phyloP scores from a whole-genome alignment of 2,888 invertebrate species.

The Papilio protenor region DNA sequence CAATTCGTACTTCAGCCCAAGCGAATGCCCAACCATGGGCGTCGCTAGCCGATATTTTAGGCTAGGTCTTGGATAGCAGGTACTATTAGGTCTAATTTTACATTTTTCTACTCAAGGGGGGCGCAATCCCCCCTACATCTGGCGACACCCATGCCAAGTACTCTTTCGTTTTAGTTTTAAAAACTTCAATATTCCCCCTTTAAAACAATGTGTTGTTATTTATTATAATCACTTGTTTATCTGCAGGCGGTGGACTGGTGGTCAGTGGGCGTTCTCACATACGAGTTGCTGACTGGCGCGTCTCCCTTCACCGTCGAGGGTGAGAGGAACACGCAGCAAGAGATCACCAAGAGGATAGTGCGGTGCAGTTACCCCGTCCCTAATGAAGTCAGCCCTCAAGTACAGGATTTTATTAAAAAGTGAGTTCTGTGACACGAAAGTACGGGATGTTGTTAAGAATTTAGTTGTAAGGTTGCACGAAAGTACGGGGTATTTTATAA shows the following conservation, averaged over 20 bases:
- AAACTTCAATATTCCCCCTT: no score
- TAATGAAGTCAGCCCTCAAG: slow-evolving; percentile 87
- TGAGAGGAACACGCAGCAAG: slow-evolving; percentile 96
- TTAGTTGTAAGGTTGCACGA: no score
- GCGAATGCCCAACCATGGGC: no score
- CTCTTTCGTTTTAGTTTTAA: no score
- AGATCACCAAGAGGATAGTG: slow-evolving; percentile 96
- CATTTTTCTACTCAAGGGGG: no score
- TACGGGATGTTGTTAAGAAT: background rate
- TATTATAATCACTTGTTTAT: slow-evolving; percentile 51
- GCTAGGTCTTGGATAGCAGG: no score
- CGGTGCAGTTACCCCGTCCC: slow-evolving; percentile 96
- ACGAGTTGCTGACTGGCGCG: slow-evolving; percentile 97
- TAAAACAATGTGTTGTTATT: background rate
- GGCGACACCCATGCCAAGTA: no score
- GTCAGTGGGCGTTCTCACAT: slow-evolving; percentile 98
- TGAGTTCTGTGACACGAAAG: slow-evolving; percentile 54
- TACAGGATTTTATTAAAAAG: slow-evolving; percentile 87
- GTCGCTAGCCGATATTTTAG: no score
- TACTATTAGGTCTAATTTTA: no score
- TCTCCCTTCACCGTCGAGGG: slow-evolving; percentile 99
- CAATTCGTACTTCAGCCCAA: no score
- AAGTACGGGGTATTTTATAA: no score
- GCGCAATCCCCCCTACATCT: no score
- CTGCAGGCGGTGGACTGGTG: slow-evolving; percentile 98